Conservation (phyloP, 1,140 invertebrate species). For the Rhopalosiphum maidis region DNA sequence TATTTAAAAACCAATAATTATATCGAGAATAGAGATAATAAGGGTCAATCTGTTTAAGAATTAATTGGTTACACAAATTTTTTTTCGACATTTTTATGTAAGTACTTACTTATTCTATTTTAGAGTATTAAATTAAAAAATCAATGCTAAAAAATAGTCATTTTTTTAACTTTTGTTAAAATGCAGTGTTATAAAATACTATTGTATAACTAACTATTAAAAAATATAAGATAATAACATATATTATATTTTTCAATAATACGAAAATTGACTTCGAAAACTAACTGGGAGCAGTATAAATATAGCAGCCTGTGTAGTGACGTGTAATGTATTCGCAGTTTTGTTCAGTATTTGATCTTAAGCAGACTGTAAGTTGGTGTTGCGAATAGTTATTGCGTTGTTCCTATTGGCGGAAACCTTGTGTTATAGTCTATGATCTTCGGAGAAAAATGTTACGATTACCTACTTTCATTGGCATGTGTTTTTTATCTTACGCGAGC, state of each 20-base stretch:
- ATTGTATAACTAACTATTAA: neutral
- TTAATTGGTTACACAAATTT: no score
- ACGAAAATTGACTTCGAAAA: neutral
- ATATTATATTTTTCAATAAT: neutral
- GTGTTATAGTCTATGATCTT: no score
- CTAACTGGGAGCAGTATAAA: neutral
- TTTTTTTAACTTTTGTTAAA: no score
- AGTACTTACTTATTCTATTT: no score
- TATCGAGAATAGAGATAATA: no score
- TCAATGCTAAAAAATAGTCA: no score
- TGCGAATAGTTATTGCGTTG: neutral
- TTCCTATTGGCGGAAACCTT: neutral
- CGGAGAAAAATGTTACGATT: neutral
- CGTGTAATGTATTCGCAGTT: neutral
- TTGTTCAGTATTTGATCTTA: neutral
- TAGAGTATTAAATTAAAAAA: no score
- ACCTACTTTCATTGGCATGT: neutral
- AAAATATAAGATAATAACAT: neutral
- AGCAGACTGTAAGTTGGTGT: neutral
- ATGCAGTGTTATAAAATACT: neutral
- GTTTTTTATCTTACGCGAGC: neutral
- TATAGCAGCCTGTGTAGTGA: neutral
- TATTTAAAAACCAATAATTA: no score
- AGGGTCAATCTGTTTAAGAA: no score
- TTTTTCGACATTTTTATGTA: no score